A percentile compares a stretch with the other conserved stretches of the same genome.
phyloP scores from a whole-genome alignment of 2,888 invertebrate species.

The Holacanthella duospinosa region DNA sequence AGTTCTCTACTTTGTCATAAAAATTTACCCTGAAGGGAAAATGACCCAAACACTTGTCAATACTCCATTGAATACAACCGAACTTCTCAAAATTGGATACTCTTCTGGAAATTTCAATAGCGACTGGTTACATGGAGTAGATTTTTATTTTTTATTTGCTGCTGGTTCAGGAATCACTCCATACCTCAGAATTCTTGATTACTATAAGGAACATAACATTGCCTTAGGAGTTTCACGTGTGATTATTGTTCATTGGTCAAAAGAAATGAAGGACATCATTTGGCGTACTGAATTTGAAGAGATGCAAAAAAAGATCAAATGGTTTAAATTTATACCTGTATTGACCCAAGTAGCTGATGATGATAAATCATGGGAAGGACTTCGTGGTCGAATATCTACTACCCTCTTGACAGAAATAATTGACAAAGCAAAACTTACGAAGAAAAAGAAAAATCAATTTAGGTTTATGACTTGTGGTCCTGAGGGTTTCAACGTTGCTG shows the following conservation, averaged over 20 bases:
- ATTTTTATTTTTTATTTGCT: constrained; percentile 15
- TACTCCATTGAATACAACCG: not conserved
- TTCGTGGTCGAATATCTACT: constrained; percentile 17
- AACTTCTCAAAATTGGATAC: constrained; percentile 16
- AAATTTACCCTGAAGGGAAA: constrained; percentile 26
- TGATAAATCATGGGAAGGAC: constrained; percentile 19
- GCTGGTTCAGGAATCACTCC: constrained; percentile 32
- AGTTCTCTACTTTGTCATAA: constrained; percentile 26
- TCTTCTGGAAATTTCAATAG: constrained; percentile 13
- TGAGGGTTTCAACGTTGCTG: constrained; percentile 23
- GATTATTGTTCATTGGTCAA: constrained; percentile 25
- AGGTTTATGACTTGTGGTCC: constrained; percentile 22
- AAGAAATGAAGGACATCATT: constrained; percentile 22
- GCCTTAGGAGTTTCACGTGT: constrained; percentile 14
- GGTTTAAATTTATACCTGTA: constrained; percentile 27
- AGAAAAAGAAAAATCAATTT: constrained; percentile 3
- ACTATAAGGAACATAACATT: constrained; percentile 17
- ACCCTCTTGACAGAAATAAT: constrained; percentile 12
- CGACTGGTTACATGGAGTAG: constrained; percentile 11
- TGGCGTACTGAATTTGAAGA: constrained; percentile 20
- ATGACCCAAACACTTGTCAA: constrained; percentile 18
- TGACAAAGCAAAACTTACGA: not conserved
- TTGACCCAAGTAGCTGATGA: constrained; percentile 15
- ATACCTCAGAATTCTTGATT: constrained; percentile 22
- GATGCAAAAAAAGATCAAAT: constrained; percentile 10